Base-by-base conservation (phyloP, 2,888 invertebrate species). In the Didymodactylos carnosus region DNA sequence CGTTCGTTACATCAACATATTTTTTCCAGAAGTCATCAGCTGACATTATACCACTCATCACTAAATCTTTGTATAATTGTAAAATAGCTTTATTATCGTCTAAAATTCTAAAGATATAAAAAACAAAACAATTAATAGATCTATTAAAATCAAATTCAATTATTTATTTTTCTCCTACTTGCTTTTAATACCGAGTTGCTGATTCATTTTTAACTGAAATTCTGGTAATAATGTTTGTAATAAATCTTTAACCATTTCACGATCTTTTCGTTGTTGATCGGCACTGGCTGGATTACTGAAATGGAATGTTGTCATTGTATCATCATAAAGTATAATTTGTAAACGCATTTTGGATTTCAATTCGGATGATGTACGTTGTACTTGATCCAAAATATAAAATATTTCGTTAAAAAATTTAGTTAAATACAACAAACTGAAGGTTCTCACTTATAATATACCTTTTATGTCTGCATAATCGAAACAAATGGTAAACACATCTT, bases 311-410 rank as follows among this genome's bases (percentile, higher is more conserved):
- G 93, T 92, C 70, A 92, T 91, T 71, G 90, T 88, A 29, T 92
- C 92, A 86, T 92, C 92, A 79, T 95, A 92, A 76, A 98, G 85
- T 27, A 94, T 92, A 27, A 97, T 89, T 86, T 99, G 98, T 23
- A 99, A 86, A 83, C 99, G 98, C 73, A 99, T 92, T 85, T 98
- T 98, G 39, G 93, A 89, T 84, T 98, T 98, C 39, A 93, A 94
- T 79, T 90, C 94, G 0, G 97, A 94, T 13, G 86, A 87, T 79
- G 99, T 95, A 85, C 95, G 94, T 87, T 98, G 97, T 77, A 90
- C 92, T 92, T 27, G 23, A 19, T 16, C 16, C 6, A 83, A 70
- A 86, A 85, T 70, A 27, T 27, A 10, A 35, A 39, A 27, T 11
- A 25, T 29, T 14, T 6, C n/a, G 11, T 4, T 27, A 25, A 13